Base-by-base conservation (phyloP, 2,797 vertebrate genomes). In the Myioborus melanocephalus region DNA sequence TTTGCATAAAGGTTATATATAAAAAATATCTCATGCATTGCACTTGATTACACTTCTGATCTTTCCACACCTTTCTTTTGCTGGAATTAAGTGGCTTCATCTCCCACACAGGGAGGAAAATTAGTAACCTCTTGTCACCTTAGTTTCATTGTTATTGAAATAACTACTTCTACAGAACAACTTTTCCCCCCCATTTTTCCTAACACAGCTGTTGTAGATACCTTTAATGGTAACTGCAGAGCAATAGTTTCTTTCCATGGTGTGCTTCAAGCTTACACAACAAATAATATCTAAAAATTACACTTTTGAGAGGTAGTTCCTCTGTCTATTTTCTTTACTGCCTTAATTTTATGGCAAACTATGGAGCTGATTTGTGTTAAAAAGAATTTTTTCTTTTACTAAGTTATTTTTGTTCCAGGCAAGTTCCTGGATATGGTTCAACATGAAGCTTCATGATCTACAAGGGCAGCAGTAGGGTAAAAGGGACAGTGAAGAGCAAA, bases 391-490 rank as follows among this genome's bases (percentile, higher is more conserved):
- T 57, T 59, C 14, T 76, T 69, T 64, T 41, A 12, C 18, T 60
- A 65, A 14, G 18, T 70, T 73, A 12, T 56, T 91, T 95, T 81
- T 89, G 30, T 70, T 41, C 24, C 30, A 34, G 34, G 8, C 35
- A 59, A 32, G 14, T 63, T 83, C 23, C 71, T 66, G 46, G 11
- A 14, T 57, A 15, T 49, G 37, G 17, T 65, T 90, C 23, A 65
- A 53, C 34, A 14, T 7, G 39, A 88, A 88, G 26, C 21, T 60
- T 83, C 28, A 8, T 17, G 3, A 72, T 21, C 34, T 44, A 9
- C 0, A 1, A 64, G 59, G 50, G 43, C 52, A 90, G 60, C 28
- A 0, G 0, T 26, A 69, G 39, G 16, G 19, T 46, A 27, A 87
- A 73, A 73, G 14, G 35, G n/a, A 27, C 43, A 53, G 37, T 15